phyloP scores from a whole-genome alignment of 2,888 invertebrate genomes.

The Erebia ligea region DNA sequence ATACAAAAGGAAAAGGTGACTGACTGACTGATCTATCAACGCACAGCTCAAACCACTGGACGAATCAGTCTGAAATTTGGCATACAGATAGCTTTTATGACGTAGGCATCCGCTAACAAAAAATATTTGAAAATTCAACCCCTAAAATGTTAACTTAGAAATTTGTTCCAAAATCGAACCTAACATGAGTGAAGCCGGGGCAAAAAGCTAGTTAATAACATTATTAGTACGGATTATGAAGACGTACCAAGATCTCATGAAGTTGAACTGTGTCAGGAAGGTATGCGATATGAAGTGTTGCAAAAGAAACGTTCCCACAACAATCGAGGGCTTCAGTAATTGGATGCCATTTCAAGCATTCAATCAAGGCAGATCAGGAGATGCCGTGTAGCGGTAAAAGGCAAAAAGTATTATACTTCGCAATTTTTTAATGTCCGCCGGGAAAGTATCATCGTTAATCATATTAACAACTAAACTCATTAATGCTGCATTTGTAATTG shows the following conservation, averaged over 20 bases:
- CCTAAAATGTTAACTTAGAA: too few species aligned
- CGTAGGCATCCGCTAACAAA: too few species aligned
- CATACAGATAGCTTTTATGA: too few species aligned
- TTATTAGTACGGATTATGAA: background rate
- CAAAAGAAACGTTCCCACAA: constrained; percentile 34
- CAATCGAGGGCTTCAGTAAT: constrained; percentile 39
- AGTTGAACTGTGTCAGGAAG: background rate
- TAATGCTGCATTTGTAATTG: constrained; percentile 77
- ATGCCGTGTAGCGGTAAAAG: constrained; percentile 33
- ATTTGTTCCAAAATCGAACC: too few species aligned
- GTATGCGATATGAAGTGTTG: constrained; percentile 21
- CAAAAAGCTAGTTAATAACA: too few species aligned
- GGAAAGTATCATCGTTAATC: constrained; percentile 60
- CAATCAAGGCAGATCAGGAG: constrained; percentile 37
- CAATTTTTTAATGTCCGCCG: constrained; percentile 34
- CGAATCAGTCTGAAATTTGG: too few species aligned
- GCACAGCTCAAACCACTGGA: too few species aligned
- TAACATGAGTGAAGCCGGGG: too few species aligned
- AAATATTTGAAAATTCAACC: too few species aligned
- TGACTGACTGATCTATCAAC: too few species aligned
- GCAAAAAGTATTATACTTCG: constrained; percentile 29
- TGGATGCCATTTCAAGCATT: constrained; percentile 44
- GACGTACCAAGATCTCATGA: background rate
- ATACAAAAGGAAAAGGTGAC: too few species aligned
- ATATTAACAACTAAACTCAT: constrained; percentile 74